These are phyloP conservation scores for Numenius phaeopus DNA, from an alignment of 2,797 vertebrate species.

Conservation along the genomic window DNA sequence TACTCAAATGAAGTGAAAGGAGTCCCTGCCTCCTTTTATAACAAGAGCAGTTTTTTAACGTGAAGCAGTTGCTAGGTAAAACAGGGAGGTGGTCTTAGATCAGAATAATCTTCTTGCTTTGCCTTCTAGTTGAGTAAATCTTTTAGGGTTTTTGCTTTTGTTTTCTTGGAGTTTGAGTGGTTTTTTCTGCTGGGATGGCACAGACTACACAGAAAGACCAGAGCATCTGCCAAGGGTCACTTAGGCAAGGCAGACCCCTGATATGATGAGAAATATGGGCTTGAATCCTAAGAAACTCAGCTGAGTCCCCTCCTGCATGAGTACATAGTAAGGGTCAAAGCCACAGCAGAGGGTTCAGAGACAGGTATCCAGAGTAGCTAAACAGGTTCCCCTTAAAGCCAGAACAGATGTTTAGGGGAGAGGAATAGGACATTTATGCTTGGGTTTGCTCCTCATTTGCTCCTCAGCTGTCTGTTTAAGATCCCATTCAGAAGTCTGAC, in stretches of 20 bases:
- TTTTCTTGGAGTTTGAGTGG: not conserved
- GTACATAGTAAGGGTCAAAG: not conserved
- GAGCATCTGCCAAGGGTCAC: not conserved
- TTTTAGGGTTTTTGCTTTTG: not conserved
- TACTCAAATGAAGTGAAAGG: not conserved
- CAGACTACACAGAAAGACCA: not conserved
- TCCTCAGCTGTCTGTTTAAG: not conserved
- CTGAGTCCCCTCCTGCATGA: not conserved
- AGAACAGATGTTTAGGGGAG: not conserved
- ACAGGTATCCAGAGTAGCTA: not conserved
- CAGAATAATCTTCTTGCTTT: not conserved
- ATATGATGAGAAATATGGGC: not conserved
- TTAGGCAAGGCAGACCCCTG: not conserved
- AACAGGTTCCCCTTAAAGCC: not conserved
- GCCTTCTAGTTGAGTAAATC: not conserved
- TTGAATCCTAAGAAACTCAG: not conserved
- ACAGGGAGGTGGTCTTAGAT: not conserved
- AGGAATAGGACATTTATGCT: not conserved
- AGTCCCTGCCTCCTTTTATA: not conserved
- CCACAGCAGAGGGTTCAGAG: not conserved
- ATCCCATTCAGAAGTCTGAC: not conserved
- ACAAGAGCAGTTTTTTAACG: not conserved
- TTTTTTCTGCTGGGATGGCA: not conserved
- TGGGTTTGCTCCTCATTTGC: not conserved
- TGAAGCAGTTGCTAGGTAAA: not conserved